A percentile compares a stretch with the other conserved stretches of the same genome.
Conservation (phyloP, 2,888 invertebrate genomes). For the Diachrysia chrysitis region DNA sequence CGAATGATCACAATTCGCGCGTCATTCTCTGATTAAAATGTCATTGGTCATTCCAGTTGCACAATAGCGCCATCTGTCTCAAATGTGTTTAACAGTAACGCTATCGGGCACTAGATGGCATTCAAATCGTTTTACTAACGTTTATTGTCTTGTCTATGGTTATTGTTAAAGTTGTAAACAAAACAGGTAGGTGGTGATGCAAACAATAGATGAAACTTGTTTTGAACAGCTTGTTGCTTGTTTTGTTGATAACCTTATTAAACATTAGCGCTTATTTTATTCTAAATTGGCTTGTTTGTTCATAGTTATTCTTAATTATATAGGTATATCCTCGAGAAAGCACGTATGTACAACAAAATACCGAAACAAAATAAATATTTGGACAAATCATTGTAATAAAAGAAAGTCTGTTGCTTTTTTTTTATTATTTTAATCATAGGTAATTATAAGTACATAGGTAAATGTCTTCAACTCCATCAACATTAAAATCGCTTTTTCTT, state of each 20-base stretch:
- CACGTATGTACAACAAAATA: neutral
- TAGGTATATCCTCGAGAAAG: constrained; percentile 39
- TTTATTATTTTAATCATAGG: too few species aligned
- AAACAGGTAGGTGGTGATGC: neutral
- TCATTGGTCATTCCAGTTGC: neutral
- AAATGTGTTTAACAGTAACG: constrained; percentile 12
- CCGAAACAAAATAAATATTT: neutral
- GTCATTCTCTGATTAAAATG: too few species aligned
- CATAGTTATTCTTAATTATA: neutral
- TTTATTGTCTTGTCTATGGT: neutral
- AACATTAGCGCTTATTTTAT: neutral
- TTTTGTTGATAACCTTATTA: constrained; percentile 6
- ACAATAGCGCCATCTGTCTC: constrained; percentile 15
- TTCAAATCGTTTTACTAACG: neutral
- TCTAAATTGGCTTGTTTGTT: neutral
- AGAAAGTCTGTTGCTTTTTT: neutral
- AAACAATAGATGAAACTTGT: constrained; percentile 16
- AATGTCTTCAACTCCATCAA: neutral
- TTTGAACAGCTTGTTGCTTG: constrained; percentile 15
- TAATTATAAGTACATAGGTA: too few species aligned
- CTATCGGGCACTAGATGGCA: constrained; percentile 69
- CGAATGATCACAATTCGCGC: neutral
- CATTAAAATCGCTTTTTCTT: constrained; percentile 22
- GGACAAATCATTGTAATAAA: neutral
- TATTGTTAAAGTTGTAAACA: constrained; percentile 3